Conservation (phyloP, 64 coral and sea anemone species). For the Astreopora myriophthalma region DNA sequence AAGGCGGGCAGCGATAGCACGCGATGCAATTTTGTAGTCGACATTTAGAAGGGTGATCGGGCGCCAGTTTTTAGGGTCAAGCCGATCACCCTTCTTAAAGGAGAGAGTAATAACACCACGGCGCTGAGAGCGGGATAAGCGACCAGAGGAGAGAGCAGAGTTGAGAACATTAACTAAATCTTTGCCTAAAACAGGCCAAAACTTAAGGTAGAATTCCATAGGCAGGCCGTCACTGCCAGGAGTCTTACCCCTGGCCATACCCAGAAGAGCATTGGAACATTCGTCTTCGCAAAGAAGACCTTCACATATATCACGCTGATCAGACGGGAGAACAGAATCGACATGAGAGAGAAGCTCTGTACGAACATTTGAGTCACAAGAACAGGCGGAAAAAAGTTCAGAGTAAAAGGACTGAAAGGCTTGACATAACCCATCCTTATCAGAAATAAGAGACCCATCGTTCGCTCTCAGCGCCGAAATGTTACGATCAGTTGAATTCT, state of each 20-base stretch:
- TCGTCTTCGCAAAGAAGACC: neutral
- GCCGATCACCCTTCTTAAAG: constrained; percentile 21
- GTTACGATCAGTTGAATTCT: neutral
- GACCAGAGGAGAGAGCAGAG: neutral
- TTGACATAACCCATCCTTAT: neutral
- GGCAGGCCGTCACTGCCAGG: constrained; percentile 47
- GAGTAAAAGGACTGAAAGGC: neutral
- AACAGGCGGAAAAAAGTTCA: neutral
- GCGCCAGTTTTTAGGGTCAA: neutral
- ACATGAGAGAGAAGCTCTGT: neutral
- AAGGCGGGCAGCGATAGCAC: neutral
- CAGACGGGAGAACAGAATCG: neutral
- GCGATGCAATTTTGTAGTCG: neutral
- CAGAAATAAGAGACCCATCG: neutral
- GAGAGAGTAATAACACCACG: neutral
- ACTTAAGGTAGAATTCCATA: constrained; percentile 42
- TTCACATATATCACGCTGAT: neutral
- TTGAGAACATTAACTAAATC: constrained; percentile 46
- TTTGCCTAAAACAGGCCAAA: neutral
- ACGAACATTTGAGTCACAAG: neutral
- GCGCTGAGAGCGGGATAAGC: neutral
- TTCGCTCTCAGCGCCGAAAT: neutral
- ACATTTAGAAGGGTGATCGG: neutral
- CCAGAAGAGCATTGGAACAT: neutral
- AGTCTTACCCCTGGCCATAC: constrained; percentile 13